phyloP scores from a whole-genome alignment of 2,888 invertebrate species.

The Nephrotoma guestfalica region DNA sequence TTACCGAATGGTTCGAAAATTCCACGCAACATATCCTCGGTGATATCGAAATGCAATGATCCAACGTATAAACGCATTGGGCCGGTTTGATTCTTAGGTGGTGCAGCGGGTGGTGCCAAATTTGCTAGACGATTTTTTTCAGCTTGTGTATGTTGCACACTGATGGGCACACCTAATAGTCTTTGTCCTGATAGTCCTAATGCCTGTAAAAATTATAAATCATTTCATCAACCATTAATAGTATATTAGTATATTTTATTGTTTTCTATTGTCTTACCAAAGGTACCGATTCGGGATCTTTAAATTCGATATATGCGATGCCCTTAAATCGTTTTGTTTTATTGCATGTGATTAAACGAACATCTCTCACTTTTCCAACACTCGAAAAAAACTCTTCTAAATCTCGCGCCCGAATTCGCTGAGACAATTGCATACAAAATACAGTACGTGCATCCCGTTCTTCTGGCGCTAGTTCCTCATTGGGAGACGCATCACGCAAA shows the following conservation, averaged over 20 bases:
- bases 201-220: constrained; percentile 45
- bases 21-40: constrained; percentile 95
- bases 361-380: constrained; percentile 96
- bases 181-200: constrained; percentile 92
- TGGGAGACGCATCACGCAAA: constrained; percentile 41
- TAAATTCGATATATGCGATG: constrained; percentile 98
- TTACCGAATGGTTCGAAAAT: constrained; percentile 99
- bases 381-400: constrained; percentile 97
- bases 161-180: constrained; percentile 87
- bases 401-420: constrained; percentile 84
- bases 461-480: constrained; percentile 77
- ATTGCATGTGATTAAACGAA: constrained; percentile 95
- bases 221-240: background rate
- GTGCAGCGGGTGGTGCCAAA: constrained; percentile 58
- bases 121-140: constrained; percentile 88
- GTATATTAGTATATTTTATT: constrained; percentile 5
- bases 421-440: constrained; percentile 96
- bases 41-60: constrained; percentile 95
- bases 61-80: constrained; percentile 97
- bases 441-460: constrained; percentile 97
- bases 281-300: constrained; percentile 93
- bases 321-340: constrained; percentile 98
- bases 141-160: constrained; percentile 95
- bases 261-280: constrained; percentile 44
- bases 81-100: constrained; percentile 78